Percentiles rank a stretch among this genome's conserved stretches.
Conservation (phyloP, 2,113 vertebrate genomes). For the Oreocharis arfaki region DNA sequence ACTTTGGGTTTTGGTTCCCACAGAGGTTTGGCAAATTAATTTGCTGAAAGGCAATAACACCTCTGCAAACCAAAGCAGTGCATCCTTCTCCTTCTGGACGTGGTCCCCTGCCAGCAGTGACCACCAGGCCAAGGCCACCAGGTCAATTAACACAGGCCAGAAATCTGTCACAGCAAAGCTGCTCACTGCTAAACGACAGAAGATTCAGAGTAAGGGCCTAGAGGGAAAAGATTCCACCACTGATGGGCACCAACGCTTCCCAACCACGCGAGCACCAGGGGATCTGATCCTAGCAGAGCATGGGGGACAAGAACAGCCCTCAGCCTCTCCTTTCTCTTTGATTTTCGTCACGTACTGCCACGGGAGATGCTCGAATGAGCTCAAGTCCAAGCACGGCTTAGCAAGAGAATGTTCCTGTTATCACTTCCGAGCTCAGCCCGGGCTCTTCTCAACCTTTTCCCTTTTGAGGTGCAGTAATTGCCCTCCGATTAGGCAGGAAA, state of each 20-base stretch:
- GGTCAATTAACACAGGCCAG: neutral
- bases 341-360: neutral
- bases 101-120: neutral
- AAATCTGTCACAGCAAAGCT: neutral
- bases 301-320: neutral
- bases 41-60: neutral
- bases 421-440: constrained; percentile 26
- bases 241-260: neutral
- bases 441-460: constrained; percentile 62
- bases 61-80: neutral
- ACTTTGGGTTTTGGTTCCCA: neutral
- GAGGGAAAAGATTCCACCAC: neutral
- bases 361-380: neutral
- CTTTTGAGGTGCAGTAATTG: constrained; percentile 69
- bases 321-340: neutral
- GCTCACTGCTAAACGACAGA: neutral
- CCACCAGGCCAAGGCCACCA: neutral
- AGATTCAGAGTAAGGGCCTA: neutral
- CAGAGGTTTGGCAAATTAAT: neutral
- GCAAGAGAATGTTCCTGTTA: constrained; percentile 32
- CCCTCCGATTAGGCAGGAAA: constrained; percentile 80
- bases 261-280: neutral
- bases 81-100: neutral
- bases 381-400: neutral
- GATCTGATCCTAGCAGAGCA: neutral